Conservation (phyloP, 1,140 invertebrate species). For the Papilio dardanus region DNA sequence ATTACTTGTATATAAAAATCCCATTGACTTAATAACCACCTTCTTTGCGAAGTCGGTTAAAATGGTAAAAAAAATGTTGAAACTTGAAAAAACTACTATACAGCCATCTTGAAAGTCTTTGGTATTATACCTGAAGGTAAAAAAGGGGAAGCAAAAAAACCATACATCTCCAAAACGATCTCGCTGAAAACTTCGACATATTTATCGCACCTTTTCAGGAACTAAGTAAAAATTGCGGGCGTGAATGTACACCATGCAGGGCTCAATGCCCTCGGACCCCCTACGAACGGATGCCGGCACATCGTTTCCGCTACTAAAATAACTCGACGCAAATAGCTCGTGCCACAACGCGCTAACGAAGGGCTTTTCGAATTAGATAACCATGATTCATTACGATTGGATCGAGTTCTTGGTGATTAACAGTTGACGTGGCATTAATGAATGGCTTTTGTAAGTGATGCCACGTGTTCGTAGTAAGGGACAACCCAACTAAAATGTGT, state of each 20-base stretch:
- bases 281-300: constrained; percentile 49
- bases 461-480: constrained; percentile 13
- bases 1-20: no score
- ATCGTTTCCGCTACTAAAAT: constrained; percentile 53
- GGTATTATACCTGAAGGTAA: background rate
- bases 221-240: constrained; percentile 33
- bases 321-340: constrained; percentile 38
- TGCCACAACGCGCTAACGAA: constrained; percentile 39
- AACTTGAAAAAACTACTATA: no score
- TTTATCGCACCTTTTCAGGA: constrained; percentile 25
- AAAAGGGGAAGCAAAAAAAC: background rate
- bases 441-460: constrained; percentile 26
- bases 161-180: constrained; percentile 9
- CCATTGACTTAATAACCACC: no score
- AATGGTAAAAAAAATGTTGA: no score
- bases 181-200: background rate
- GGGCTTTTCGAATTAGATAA: constrained; percentile 45
- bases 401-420: constrained; percentile 33
- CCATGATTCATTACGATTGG: constrained; percentile 44
- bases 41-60: no score
- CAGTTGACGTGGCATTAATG: constrained; percentile 13
- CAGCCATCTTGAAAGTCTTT: no score
- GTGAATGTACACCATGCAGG: constrained; percentile 32
- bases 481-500: background rate
- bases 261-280: constrained; percentile 52